These are phyloP conservation scores for Neolamprologus toae DNA, from an alignment of 2,113 vertebrate species.

Conservation along the genomic window DNA sequence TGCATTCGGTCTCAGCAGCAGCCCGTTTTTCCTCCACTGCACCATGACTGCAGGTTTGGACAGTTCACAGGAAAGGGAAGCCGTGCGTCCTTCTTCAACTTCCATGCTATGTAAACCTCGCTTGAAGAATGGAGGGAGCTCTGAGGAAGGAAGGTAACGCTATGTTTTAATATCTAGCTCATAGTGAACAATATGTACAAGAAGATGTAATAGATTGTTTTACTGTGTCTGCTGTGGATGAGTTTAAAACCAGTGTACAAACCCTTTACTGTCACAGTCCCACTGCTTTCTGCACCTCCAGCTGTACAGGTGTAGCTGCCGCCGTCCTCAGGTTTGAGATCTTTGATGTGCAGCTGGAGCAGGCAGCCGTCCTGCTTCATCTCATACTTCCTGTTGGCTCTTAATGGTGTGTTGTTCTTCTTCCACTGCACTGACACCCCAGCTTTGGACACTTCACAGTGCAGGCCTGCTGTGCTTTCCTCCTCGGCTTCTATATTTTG, in stretches of 20 bases:
- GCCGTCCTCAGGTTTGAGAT: constrained; percentile 45
- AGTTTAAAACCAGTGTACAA: not conserved
- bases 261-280: not conserved
- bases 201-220: not conserved
- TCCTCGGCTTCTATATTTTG: constrained; percentile 8
- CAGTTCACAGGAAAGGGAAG: constrained; percentile 53
- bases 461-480: not conserved
- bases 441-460: constrained; percentile 54
- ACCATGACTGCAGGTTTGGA: constrained; percentile 50
- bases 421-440: constrained; percentile 51
- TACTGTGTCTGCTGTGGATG: not conserved
- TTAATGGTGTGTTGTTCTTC: constrained; percentile 60
- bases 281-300: not conserved
- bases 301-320: constrained; percentile 24
- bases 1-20: constrained; percentile 52
- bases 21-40: constrained; percentile 61
- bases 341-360: constrained; percentile 33
- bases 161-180: not conserved
- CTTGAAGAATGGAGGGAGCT: constrained; percentile 55
- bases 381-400: constrained; percentile 33
- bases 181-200: not conserved
- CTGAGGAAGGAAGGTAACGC: not conserved
- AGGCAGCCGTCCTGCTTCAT: constrained; percentile 62
- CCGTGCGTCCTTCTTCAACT: constrained; percentile 17
- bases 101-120: constrained; percentile 37